Evolutionary conservation across 2,113 vertebrate genomes (phyloP).

Genomic region (Corvus hawaiiensis): DNA sequence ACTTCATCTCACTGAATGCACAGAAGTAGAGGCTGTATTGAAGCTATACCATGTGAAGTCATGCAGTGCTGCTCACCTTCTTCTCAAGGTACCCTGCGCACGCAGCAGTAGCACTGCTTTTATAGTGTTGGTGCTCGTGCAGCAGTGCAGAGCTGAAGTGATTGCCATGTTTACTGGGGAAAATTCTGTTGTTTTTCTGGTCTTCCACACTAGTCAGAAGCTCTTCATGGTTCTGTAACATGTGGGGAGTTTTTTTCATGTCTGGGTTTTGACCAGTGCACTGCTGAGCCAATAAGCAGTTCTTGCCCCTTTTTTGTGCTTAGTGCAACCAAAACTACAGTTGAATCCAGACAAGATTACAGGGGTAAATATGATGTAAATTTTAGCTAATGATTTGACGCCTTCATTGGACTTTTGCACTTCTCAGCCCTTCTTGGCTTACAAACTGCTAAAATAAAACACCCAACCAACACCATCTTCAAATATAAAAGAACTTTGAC

Average conservation of each 20-base stretch:
- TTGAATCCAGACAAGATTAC: neutral
- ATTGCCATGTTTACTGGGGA: neutral
- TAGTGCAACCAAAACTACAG: neutral
- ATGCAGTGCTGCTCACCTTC: conserved; percentile 76
- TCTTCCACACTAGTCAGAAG: neutral
- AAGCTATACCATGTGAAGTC: conserved; percentile 76
- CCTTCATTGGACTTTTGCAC: neutral
- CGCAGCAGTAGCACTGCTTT: neutral
- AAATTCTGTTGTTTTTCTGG: neutral
- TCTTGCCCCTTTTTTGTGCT: neutral
- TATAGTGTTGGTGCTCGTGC: neutral
- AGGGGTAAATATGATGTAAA: neutral
- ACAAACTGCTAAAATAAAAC: neutral
- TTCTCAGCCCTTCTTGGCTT: neutral
- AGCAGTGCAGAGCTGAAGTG: neutral
- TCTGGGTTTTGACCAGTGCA: neutral
- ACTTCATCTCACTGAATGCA: conserved; percentile 66
- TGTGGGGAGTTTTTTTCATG: accelerated
- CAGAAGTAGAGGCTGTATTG: conserved; percentile 73
- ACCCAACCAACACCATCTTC: neutral
- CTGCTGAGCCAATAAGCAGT: neutral
- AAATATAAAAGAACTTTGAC: neutral
- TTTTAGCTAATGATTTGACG: neutral
- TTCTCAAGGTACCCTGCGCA: conserved; percentile 76
- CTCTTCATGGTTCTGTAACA: neutral